Percentiles rank a stretch among this genome's conserved stretches.
Evolutionary conservation across 2,113 vertebrate genomes (phyloP).

Genomic region (human (Homo sapiens)): GRCh38 chr13:45627501-45628000

Average conservation of each 20-base stretch:
- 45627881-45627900: neutral
- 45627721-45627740: neutral
- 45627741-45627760: neutral
- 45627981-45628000: neutral
- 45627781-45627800: neutral
- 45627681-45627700: neutral
- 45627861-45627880: neutral
- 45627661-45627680: neutral
- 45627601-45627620: neutral
- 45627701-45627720: neutral
- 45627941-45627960: neutral
- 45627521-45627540: neutral
- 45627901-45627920: neutral
- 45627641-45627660: neutral
- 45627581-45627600: fast-evolving
- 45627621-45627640: neutral
- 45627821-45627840: neutral
- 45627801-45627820: neutral
- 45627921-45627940: neutral
- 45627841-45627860: neutral
- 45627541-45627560: neutral
- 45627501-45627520: neutral
- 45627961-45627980: neutral
- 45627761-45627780: neutral
- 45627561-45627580: neutral